Conservation (phyloP, 2,113 vertebrate genomes). For the Pluvialis apricaria region DNA sequence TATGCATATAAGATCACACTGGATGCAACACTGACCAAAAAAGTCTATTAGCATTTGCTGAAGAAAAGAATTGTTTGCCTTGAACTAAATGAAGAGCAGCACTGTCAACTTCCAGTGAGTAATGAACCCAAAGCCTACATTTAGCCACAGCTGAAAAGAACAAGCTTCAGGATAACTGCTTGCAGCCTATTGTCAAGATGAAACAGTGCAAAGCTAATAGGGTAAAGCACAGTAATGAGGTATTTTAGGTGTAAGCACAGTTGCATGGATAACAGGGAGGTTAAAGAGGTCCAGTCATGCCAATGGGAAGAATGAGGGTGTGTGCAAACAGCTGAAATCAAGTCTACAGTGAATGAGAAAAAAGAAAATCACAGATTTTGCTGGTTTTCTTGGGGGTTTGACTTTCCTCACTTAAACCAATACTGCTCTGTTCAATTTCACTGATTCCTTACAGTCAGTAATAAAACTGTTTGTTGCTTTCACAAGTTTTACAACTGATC, state of each 20-base stretch:
- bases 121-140: not conserved
- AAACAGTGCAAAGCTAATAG: constrained; percentile 15
- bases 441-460: not conserved
- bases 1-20: not conserved
- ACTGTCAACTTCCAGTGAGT: not conserved
- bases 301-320: not conserved
- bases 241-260: constrained; percentile 13
- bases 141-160: constrained; percentile 17
- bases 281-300: not conserved
- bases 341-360: not conserved
- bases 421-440: not conserved
- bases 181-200: not conserved
- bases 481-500: not conserved
- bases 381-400: not conserved
- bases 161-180: not conserved
- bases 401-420: not conserved
- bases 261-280: not conserved
- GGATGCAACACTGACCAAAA: not conserved
- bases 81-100: not conserved
- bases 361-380: not conserved
- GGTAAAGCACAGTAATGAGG: constrained; percentile 1
- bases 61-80: not conserved
- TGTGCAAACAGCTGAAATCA: not conserved
- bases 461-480: not conserved
- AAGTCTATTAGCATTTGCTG: not conserved